Base-by-base conservation (phyloP, 2,113 vertebrate species). In the Syrmaticus mikado region DNA sequence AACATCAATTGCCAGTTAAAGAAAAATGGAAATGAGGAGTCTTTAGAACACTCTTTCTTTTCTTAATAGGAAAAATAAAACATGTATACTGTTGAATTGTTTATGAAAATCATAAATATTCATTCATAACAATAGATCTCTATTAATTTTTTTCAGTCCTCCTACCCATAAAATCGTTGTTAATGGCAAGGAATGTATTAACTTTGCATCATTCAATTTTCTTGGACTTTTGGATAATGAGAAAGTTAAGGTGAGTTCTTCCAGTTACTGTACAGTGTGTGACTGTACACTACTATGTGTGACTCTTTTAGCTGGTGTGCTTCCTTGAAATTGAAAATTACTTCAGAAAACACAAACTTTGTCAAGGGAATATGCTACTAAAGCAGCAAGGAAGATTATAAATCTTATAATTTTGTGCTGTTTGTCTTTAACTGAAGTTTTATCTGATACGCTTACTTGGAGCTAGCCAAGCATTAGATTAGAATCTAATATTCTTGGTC, bases 201-300 rank as follows among this genome's bases (percentile, higher is more conserved):
- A 99, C 95, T 99, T 99, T 76, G 99, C 99, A 53, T 99, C 99
- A 0, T 99, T 99, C 97, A 99, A 99, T 96, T 99, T 99, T 95
- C 97, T 99, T 96, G 99, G 99, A 74, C 98, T 99, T 89, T 85
- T 99, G 22, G 98, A 99, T 95, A 98, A 99, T 43, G 98, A 98
- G 80, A 98, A 98, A 19, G 98, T 99, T 73, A 99, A 99, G 98
- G 99, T 99, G 89, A 97, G 98, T 97, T 90, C 13, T 88, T 55
- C 10, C 8, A 36, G 18, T 53, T 78, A 38, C 0, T 74, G 3
- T 67, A 2, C 74, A 16, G 50, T 88, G 11, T 85, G 22, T 77
- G 43, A 22, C 41, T 38, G 38, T 38, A 38, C 10, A 38, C 38
- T 38, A 43, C 15, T 43, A 50, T 88, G 11, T 85, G 22, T 77